Evolutionary conservation across 1,140 invertebrate genomes (phyloP).

Genomic region (Temnothorax longispinosus): DNA sequence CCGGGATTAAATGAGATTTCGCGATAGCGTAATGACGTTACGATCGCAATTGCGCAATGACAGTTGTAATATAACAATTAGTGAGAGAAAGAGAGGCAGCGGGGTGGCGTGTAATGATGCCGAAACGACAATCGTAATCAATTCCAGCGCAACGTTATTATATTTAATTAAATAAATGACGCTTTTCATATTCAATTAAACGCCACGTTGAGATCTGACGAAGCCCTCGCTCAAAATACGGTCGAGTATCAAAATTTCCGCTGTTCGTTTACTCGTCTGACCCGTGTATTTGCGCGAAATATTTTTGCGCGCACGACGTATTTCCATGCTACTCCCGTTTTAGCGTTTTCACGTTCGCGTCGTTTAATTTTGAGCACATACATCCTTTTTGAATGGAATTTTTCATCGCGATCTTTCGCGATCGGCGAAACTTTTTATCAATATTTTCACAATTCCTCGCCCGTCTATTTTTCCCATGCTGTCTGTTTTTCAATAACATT

Average conservation of each 20-base stretch:
- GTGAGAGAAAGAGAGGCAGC: neutral
- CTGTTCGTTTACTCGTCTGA: neutral
- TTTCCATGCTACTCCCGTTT: neutral
- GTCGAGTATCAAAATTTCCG: neutral
- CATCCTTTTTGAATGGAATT: neutral
- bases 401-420: neutral
- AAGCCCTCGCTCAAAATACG: neutral
- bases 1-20: constrained; percentile 19
- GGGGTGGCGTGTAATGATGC: neutral
- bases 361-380: neutral
- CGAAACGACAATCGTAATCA: constrained; percentile 17
- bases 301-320: neutral
- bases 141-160: constrained; percentile 2
- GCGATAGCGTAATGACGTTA: constrained; percentile 10
- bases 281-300: neutral
- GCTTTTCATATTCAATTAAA: constrained; percentile 12
- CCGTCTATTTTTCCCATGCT: neutral
- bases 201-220: neutral
- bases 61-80: constrained; percentile 15
- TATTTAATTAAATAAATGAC: constrained; percentile 34
- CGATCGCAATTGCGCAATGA: constrained; percentile 8
- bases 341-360: neutral
- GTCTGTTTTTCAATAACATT: neutral
- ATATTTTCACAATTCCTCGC: neutral
- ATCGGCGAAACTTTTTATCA: neutral